Evolutionary conservation across 2,888 invertebrate species (phyloP).

Genomic region (Cheilosia vernalis): DNA sequence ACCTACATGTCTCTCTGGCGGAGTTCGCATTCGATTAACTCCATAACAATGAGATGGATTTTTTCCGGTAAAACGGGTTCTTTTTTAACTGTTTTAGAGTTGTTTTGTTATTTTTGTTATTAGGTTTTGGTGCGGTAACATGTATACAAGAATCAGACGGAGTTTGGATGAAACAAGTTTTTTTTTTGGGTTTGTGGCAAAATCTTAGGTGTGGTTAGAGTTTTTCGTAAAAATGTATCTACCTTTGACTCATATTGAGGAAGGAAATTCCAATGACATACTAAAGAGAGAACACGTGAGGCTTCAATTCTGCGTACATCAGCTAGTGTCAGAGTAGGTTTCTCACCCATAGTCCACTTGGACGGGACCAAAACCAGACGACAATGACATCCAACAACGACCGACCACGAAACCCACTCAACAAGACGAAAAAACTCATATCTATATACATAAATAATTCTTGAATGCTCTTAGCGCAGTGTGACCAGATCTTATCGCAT

Average conservation of each 20-base stretch:
- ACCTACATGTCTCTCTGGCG: constrained; percentile 57
- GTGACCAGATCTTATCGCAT: constrained; percentile 79
- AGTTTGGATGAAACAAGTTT: constrained; percentile 69
- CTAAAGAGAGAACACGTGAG: constrained; percentile 48
- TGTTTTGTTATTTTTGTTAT: constrained; percentile 50
- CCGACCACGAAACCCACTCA: constrained; percentile 58
- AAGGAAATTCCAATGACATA: constrained; percentile 53
- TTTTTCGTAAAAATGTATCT: constrained; percentile 26
- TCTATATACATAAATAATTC: constrained; percentile 74
- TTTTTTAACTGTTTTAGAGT: constrained; percentile 72
- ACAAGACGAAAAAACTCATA: constrained; percentile 69
- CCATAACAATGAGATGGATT: constrained; percentile 74
- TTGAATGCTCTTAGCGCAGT: constrained; percentile 76
- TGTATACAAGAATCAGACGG: constrained; percentile 50
- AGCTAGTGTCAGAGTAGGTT: constrained; percentile 33
- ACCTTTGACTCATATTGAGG: constrained; percentile 34
- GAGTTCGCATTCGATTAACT: constrained; percentile 75
- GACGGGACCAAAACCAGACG: constrained; percentile 43
- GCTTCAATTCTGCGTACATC: constrained; percentile 17
- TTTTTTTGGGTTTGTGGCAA: constrained; percentile 46
- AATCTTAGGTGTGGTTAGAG: constrained; percentile 61
- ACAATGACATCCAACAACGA: constrained; percentile 39
- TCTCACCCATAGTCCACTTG: constrained; percentile 24
- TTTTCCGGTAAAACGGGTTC: constrained; percentile 75
- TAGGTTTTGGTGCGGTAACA: constrained; percentile 71